phyloP scores from a whole-genome alignment of 2,113 vertebrate species.

The Pomatorhinus ruficollis region DNA sequence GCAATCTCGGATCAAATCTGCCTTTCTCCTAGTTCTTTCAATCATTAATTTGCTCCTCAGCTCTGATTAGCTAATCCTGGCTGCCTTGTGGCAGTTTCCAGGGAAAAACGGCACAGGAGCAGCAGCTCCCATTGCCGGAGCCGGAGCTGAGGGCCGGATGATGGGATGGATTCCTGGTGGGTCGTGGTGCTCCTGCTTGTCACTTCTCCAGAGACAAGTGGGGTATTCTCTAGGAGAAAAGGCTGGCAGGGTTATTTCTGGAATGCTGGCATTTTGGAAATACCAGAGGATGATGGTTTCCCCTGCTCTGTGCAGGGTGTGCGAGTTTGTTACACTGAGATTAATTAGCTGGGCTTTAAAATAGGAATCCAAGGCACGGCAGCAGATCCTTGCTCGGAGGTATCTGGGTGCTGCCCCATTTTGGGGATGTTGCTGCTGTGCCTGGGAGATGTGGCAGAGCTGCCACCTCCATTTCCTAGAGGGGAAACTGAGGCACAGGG shows the following conservation, averaged over 20 bases:
- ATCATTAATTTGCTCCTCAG: constrained; percentile 47
- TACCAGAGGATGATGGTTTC: constrained; percentile 1
- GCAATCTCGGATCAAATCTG: constrained; percentile 29
- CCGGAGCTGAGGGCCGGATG: neutral
- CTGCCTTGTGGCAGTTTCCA: neutral
- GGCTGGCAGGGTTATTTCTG: constrained; percentile 21
- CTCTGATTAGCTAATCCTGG: constrained; percentile 48
- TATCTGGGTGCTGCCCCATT: neutral
- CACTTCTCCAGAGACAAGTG: neutral
- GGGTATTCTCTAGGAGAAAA: neutral
- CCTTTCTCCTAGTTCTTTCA: neutral
- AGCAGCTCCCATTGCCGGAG: neutral
- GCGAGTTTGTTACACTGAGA: neutral
- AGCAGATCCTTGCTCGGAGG: neutral
- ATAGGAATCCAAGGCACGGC: neutral
- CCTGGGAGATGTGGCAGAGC: neutral
- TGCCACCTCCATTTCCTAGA: fast-evolving
- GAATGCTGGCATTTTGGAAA: constrained; percentile 50
- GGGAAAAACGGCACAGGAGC: neutral
- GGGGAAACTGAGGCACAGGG: neutral
- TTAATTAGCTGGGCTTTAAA: neutral
- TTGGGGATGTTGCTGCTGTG: neutral
- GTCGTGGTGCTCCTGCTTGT: neutral
- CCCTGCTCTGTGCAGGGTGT: neutral
- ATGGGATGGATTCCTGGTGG: neutral